Evolutionary conservation across 2,888 invertebrate species (phyloP).

Genomic region (Celastrina argiolus): DNA sequence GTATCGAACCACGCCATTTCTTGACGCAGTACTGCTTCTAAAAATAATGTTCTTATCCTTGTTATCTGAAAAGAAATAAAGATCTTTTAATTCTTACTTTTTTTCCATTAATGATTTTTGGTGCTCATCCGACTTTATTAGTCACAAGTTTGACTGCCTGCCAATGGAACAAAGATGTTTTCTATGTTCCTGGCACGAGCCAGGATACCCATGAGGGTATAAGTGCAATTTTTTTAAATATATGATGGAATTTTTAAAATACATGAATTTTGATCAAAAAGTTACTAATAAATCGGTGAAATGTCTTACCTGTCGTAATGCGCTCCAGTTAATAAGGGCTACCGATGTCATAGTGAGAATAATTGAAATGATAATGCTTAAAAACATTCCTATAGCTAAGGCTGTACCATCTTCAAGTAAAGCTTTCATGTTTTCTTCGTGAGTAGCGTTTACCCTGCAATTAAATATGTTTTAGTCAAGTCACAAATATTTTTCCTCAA

Average conservation of each 20-base stretch:
- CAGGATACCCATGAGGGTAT: too few species aligned
- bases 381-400: conserved; percentile 70
- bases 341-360: conserved; percentile 68
- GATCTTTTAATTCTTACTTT: not conserved
- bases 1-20: conserved; percentile 87
- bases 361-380: conserved; percentile 52
- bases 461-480: not conserved
- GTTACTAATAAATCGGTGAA: too few species aligned
- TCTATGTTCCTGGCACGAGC: too few species aligned
- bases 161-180: too few species aligned
- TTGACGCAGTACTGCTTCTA: conserved; percentile 81
- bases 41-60: conserved; percentile 79
- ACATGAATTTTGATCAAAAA: too few species aligned
- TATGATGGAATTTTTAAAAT: too few species aligned
- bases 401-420: conserved; percentile 74
- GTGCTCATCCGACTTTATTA: too few species aligned
- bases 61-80: conserved; percentile 65
- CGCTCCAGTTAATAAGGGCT: conserved; percentile 77
- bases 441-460: conserved; percentile 62
- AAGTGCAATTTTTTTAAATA: too few species aligned
- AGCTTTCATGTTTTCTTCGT: conserved; percentile 71
- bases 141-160: too few species aligned
- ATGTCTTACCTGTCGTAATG: conserved; percentile 66
- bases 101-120: conserved; percentile 26
- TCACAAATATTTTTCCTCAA: too few species aligned